Evolutionary conservation across 1,140 invertebrate species (phyloP).

Genomic region (Drosophila arizonae): DNA sequence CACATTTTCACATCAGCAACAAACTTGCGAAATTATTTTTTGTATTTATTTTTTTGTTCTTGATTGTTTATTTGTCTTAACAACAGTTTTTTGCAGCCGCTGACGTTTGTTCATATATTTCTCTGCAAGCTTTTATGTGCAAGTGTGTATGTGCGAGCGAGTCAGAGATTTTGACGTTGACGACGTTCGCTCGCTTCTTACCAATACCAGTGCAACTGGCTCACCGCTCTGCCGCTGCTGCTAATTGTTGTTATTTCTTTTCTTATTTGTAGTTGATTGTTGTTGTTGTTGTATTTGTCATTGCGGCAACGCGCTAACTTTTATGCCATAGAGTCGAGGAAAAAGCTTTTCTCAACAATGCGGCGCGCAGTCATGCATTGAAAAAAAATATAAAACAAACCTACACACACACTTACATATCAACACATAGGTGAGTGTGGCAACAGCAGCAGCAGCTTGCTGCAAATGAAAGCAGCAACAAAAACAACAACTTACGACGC

Average conservation of each 20-base stretch:
- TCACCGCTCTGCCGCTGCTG: conserved; percentile 38
- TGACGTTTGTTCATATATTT: conserved; percentile 45
- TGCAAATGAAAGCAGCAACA: conserved; percentile 71
- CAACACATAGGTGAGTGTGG: conserved; percentile 3
- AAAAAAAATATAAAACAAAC: conserved; percentile 53
- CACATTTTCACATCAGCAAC: conserved; percentile 36
- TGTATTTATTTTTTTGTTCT: conserved; percentile 36
- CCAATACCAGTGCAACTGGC: conserved; percentile 40
- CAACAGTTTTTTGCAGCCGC: conserved; percentile 43
- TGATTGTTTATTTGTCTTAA: conserved; percentile 65
- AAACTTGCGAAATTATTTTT: conserved; percentile 64
- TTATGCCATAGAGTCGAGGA: conserved; percentile 58
- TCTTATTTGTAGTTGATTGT: conserved; percentile 11
- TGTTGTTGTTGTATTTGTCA: conserved; percentile 52
- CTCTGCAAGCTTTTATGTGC: conserved; percentile 54
- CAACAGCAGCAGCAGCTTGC: conserved; percentile 53
- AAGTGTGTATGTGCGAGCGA: conserved; percentile 28
- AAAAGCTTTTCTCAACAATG: conserved; percentile 68
- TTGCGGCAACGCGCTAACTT: conserved; percentile 61
- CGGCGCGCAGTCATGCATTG: conserved; percentile 70
- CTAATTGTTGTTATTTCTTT: conserved; percentile 49
- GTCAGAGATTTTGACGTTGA: conserved; percentile 40
- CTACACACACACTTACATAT: conserved; percentile 34
- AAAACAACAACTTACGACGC: conserved; percentile 52
- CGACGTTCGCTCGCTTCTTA: conserved; percentile 36